Evolutionary conservation across 2,888 invertebrate species (phyloP).

Genomic region (Ectemnius lituratus): DNA sequence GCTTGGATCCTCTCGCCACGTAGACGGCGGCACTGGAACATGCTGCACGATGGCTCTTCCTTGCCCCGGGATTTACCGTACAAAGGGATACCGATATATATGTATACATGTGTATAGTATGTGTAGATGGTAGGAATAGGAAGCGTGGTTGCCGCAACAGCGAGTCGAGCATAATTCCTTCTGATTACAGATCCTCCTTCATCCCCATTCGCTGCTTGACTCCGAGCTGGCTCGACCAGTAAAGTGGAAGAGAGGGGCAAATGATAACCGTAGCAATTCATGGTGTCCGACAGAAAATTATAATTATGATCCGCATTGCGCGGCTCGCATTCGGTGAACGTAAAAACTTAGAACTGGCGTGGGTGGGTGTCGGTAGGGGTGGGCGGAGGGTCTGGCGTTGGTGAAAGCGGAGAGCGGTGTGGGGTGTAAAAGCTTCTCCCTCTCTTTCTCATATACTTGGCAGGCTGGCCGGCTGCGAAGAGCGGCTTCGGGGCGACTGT

Average conservation of each 20-base stretch:
- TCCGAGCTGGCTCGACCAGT: slow-evolving; percentile 1
- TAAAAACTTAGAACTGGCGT: slow-evolving; percentile 67
- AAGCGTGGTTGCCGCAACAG: slow-evolving; percentile 23
- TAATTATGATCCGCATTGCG: slow-evolving; percentile 39
- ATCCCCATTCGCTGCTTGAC: background rate
- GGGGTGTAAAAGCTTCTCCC: slow-evolving; percentile 44
- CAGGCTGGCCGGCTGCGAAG: slow-evolving; percentile 36
- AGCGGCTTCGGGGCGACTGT: slow-evolving; percentile 56
- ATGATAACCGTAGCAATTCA: background rate
- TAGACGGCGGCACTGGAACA: slow-evolving; percentile 32
- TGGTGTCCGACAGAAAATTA: slow-evolving; percentile 45
- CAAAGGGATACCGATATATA: slow-evolving; percentile 21
- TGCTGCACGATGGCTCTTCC: slow-evolving; percentile 41
- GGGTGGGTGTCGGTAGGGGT: slow-evolving; percentile 28
- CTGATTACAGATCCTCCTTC: background rate
- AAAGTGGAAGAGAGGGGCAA: background rate
- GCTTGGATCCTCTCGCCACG: slow-evolving; percentile 25
- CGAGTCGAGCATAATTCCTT: slow-evolving; percentile 9
- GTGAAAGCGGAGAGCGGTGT: slow-evolving; percentile 37
- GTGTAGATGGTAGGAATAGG: slow-evolving; percentile 1
- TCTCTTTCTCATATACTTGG: background rate
- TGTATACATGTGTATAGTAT: background rate
- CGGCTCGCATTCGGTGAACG: slow-evolving; percentile 43
- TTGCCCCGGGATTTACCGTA: slow-evolving; percentile 25
- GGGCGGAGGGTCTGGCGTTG: slow-evolving; percentile 17